A percentile compares a stretch with the other conserved stretches of the same genome.
Conservation (phyloP, 2,113 vertebrate genomes). For the Stictonetta naevosa region DNA sequence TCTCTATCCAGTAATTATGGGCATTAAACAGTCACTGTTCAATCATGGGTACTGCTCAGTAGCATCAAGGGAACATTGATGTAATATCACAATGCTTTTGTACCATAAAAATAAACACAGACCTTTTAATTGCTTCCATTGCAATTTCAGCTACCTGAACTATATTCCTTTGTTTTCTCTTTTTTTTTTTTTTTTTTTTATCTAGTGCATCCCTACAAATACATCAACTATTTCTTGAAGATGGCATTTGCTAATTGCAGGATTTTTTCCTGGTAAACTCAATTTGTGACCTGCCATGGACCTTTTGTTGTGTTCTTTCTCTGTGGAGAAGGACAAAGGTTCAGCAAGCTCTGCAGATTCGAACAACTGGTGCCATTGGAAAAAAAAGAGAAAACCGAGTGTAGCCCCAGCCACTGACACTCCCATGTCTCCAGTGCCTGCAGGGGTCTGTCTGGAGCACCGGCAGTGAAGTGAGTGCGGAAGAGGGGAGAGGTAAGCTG, state of each 20-base stretch:
- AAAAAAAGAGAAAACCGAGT: background rate
- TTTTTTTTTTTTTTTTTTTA: background rate
- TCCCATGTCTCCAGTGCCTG: background rate
- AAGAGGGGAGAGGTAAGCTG: background rate
- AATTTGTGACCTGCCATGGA: background rate
- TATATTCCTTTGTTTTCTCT: background rate
- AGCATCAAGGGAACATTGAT: background rate
- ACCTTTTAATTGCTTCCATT: background rate
- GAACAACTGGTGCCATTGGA: background rate
- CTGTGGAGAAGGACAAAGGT: constrained; percentile 11
- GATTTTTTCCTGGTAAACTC: background rate
- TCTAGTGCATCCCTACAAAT: background rate
- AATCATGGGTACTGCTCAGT: background rate
- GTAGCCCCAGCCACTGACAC: background rate
- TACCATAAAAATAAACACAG: background rate
- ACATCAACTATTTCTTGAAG: background rate
- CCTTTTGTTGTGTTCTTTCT: constrained; percentile 3
- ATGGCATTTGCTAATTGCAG: constrained; percentile 21
- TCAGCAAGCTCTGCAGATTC: background rate
- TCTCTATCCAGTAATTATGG: background rate
- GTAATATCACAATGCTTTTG: background rate
- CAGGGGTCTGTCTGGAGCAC: background rate
- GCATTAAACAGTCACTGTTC: background rate
- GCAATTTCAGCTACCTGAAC: background rate
- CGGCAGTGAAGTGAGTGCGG: background rate